Evolutionary conservation across 2,888 invertebrate species (phyloP).

Genomic region (Hypena proboscidalis): DNA sequence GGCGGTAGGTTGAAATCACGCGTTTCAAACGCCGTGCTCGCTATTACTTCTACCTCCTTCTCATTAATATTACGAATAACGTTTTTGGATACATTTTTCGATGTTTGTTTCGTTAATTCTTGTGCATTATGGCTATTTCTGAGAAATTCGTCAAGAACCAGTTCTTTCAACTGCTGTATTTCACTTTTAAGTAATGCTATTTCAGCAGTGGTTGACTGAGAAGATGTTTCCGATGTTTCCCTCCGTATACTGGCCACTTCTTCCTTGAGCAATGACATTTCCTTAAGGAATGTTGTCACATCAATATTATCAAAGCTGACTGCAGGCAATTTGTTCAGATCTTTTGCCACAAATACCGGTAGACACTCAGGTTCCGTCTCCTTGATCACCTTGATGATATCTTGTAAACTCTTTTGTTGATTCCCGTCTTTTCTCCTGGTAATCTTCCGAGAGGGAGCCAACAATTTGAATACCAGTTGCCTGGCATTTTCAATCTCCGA

Average conservation of each 20-base stretch:
- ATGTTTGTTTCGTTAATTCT: too few relatives aligned
- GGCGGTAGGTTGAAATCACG: too few relatives aligned
- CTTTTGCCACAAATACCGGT: slow-evolving; percentile 10
- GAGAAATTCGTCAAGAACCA: too few relatives aligned
- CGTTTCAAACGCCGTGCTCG: too few relatives aligned
- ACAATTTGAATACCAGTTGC: slow-evolving; percentile 2
- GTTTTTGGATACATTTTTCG: too few relatives aligned
- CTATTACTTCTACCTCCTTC: too few relatives aligned
- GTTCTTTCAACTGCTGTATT: background rate
- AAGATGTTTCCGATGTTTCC: background rate
- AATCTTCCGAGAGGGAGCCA: slow-evolving; percentile 5
- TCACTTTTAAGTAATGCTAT: background rate
- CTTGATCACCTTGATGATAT: slow-evolving; percentile 11
- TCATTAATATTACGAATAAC: too few relatives aligned
- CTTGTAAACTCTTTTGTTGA: slow-evolving; percentile 11
- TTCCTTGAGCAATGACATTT: slow-evolving; percentile 12
- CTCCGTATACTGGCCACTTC: slow-evolving; percentile 4
- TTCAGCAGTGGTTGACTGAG: background rate
- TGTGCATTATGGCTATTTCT: too few relatives aligned
- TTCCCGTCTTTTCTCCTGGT: slow-evolving; percentile 11
- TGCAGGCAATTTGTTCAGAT: slow-evolving; percentile 4
- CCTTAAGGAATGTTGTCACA: slow-evolving; percentile 14
- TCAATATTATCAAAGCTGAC: slow-evolving; percentile 12
- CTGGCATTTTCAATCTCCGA: slow-evolving; percentile 11
- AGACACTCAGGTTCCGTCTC: slow-evolving; percentile 6